These are phyloP conservation scores for Pantala flavescens DNA, from an alignment of 1,140 invertebrate genomes.

Conservation along the genomic window DNA sequence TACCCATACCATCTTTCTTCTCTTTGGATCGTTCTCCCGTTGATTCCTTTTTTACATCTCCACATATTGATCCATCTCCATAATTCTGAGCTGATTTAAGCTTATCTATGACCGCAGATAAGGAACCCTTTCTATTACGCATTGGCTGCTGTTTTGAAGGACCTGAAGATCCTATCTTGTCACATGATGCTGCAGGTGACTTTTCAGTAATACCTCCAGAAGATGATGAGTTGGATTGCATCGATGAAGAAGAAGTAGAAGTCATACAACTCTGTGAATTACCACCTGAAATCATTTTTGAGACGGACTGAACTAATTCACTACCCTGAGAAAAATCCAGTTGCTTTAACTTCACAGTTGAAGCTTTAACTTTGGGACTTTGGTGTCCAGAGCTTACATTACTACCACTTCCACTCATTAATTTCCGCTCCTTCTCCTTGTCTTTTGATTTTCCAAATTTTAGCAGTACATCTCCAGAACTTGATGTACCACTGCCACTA, in stretches of 20 bases:
- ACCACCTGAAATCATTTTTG: slow-evolving; percentile 19
- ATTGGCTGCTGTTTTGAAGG: slow-evolving; percentile 33
- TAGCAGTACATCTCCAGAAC: not conserved
- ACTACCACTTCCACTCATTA: slow-evolving; percentile 39
- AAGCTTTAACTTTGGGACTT: slow-evolving; percentile 56
- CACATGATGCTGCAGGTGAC: slow-evolving; percentile 19
- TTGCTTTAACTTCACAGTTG: slow-evolving; percentile 54
- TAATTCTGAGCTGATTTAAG: slow-evolving; percentile 54
- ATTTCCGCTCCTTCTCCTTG: slow-evolving; percentile 53
- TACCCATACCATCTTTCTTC: slow-evolving; percentile 13
- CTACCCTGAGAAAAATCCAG: slow-evolving; percentile 44
- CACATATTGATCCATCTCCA: not conserved
- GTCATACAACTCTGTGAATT: slow-evolving; percentile 8
- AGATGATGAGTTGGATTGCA: slow-evolving; percentile 18
- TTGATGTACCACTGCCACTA: slow-evolving; percentile 29
- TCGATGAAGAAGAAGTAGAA: not conserved
- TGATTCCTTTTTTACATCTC: not conserved
- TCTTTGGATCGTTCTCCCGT: not conserved
- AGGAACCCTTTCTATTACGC: slow-evolving; percentile 60
- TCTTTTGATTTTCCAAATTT: slow-evolving; percentile 28
- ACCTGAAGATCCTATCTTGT: slow-evolving; percentile 28
- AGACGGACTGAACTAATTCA: slow-evolving; percentile 24
- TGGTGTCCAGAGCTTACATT: slow-evolving; percentile 34
- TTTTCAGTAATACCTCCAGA: slow-evolving; percentile 18
- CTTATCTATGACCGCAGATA: slow-evolving; percentile 79